These are phyloP conservation scores for Cetoscarus ocellatus DNA, from an alignment of 2,797 vertebrate species.

Conservation along the genomic window DNA sequence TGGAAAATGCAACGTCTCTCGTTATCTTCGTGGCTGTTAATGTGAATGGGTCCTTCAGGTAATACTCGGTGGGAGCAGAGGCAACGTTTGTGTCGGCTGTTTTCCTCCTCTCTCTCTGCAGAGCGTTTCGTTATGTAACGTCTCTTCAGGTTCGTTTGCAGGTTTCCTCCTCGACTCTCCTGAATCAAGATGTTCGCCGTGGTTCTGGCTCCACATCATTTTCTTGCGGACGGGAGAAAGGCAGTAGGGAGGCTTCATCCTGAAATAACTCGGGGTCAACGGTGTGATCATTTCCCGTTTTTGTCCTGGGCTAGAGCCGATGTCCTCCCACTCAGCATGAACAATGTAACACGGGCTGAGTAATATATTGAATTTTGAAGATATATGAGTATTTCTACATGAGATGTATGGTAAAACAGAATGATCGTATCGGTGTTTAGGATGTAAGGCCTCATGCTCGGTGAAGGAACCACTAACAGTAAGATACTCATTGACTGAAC, in stretches of 20 bases:
- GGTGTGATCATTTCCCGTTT: constrained; percentile 58
- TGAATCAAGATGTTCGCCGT: constrained; percentile 31
- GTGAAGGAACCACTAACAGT: no score
- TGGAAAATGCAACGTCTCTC: constrained; percentile 13
- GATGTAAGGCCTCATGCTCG: no score
- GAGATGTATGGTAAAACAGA: no score
- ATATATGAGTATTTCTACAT: no score
- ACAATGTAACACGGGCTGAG: constrained; percentile 27
- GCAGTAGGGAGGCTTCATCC: constrained; percentile 41
- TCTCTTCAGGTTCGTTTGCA: constrained; percentile 34
- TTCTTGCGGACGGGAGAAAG: constrained; percentile 25
- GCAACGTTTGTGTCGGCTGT: constrained; percentile 34
- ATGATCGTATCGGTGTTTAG: no score
- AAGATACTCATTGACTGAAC: no score
- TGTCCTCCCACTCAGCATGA: constrained; percentile 56
- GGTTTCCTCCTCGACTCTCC: constrained; percentile 27
- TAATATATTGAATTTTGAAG: not conserved
- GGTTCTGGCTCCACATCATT: constrained; percentile 12
- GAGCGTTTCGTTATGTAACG: constrained; percentile 52
- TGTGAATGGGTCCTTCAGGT: constrained; percentile 61
- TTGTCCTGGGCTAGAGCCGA: constrained; percentile 51
- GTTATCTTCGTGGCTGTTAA: constrained; percentile 25
- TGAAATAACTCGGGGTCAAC: constrained; percentile 63
- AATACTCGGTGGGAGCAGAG: constrained; percentile 46
- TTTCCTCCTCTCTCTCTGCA: constrained; percentile 50